These are phyloP conservation scores for Parambassis ranga DNA, from an alignment of 2,797 vertebrate species.

Conservation along the genomic window DNA sequence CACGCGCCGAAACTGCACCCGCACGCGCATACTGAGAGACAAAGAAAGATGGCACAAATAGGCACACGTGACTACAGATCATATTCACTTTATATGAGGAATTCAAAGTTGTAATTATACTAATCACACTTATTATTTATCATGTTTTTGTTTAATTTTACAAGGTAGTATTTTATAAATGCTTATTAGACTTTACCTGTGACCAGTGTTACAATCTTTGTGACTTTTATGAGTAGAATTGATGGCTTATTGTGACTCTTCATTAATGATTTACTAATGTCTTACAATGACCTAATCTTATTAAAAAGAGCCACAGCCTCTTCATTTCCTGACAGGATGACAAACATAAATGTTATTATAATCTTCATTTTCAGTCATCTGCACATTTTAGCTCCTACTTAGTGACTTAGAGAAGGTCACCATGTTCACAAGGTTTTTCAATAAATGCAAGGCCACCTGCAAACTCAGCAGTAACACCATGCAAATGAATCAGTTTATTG, in stretches of 20 bases:
- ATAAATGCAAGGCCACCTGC: slow-evolving; percentile 24
- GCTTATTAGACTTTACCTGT: no score
- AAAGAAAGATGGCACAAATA: slow-evolving; percentile 6
- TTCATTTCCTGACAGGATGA: no score
- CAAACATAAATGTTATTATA: no score
- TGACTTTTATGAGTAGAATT: no score
- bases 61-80: background rate
- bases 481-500: slow-evolving; percentile 48
- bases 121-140: no score
- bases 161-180: no score
- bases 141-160: no score
- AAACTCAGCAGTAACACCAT: slow-evolving; percentile 51
- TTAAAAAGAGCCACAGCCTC: background rate
- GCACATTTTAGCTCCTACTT: background rate
- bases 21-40: slow-evolving; percentile 12
- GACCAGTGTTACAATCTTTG: no score
- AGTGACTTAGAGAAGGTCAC: slow-evolving; percentile 24
- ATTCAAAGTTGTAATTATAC: background rate
- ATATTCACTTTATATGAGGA: background rate
- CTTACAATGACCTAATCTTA: no score
- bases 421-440: slow-evolving; percentile 15
- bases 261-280: no score
- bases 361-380: no score
- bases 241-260: background rate
- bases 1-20: background rate